Conservation (phyloP, 1,140 invertebrate species). For the Globodera rostochiensis region DNA sequence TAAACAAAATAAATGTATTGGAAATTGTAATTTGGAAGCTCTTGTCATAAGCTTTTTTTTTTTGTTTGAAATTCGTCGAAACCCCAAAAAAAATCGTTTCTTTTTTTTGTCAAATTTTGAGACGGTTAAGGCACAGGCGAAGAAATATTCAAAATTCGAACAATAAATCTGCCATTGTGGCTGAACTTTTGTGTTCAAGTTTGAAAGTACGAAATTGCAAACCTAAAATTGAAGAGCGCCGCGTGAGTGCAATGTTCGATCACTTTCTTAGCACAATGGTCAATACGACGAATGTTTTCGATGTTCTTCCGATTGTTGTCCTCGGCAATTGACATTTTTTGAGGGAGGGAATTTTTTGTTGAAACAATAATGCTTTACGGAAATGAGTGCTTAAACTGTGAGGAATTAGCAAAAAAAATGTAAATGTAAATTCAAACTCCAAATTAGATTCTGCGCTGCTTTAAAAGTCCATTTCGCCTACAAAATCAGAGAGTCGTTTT, state of each 20-base stretch:
- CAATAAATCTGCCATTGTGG: not conserved
- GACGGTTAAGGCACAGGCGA: not conserved
- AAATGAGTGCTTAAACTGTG: no score
- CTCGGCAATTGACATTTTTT: no score
- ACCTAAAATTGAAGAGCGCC: constrained; percentile 28
- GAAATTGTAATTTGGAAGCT: not conserved
- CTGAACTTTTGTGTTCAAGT: not conserved
- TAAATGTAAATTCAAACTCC: no score
- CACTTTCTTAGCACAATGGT: constrained; percentile 38
- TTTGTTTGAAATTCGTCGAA: not conserved
- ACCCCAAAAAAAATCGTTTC: not conserved
- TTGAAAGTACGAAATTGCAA: not conserved
- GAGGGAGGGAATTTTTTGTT: no score
- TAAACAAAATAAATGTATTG: not conserved
- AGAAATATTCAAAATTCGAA: not conserved
- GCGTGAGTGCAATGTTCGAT: constrained; percentile 32
- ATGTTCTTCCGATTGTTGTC: constrained; percentile 17
- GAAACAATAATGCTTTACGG: no score
- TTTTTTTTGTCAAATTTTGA: not conserved
- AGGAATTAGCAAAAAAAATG: no score
- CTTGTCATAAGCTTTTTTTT: not conserved
- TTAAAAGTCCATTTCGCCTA: no score
- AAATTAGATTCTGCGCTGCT: no score
- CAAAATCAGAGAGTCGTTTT: no score
- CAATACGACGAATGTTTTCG: constrained; percentile 30